These are phyloP conservation scores for Poeciliopsis retropinna DNA, from an alignment of 2,113 vertebrate genomes.

Conservation along the genomic window DNA sequence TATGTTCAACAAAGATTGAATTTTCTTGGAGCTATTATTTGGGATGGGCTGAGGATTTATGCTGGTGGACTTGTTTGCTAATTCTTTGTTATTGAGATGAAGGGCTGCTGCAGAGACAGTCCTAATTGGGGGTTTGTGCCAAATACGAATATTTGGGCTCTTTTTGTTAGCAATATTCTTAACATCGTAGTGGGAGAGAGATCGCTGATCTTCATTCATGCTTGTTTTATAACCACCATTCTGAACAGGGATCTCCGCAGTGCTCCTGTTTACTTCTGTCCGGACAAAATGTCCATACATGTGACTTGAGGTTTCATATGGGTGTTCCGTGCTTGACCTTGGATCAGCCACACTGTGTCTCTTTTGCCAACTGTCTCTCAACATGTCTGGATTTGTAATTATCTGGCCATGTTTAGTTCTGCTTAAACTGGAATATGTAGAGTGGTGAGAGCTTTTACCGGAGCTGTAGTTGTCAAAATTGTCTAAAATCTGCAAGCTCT, in stretches of 20 bases:
- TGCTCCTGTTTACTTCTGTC: conserved; percentile 71
- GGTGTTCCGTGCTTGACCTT: conserved; percentile 78
- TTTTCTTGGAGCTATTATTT: conserved; percentile 87
- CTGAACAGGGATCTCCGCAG: conserved; percentile 65
- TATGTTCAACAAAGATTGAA: conserved; percentile 89
- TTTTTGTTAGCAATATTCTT: conserved; percentile 65
- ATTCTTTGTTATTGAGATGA: conserved; percentile 72
- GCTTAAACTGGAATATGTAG: conserved; percentile 77
- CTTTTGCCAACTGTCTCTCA: conserved; percentile 84
- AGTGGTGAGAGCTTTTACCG: conserved; percentile 68
- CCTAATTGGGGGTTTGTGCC: conserved; percentile 73
- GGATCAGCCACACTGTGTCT: conserved; percentile 90
- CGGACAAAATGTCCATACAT: conserved; percentile 82
- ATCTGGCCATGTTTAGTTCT: conserved; percentile 56
- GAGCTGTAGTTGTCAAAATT: conserved; percentile 56
- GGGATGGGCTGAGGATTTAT: conserved; percentile 83
- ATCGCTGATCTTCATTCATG: conserved; percentile 76
- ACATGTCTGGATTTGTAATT: conserved; percentile 53
- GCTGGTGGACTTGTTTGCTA: conserved; percentile 73
- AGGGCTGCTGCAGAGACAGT: conserved; percentile 84
- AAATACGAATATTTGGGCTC: conserved; percentile 23
- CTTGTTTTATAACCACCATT: conserved; percentile 60
- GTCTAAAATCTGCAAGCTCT: conserved; percentile 75
- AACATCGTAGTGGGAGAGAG: conserved; percentile 76
- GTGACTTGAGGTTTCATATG: conserved; percentile 76